Base-by-base conservation (phyloP, 2,113 vertebrate species). In the Nasalis larvatus region DNA sequence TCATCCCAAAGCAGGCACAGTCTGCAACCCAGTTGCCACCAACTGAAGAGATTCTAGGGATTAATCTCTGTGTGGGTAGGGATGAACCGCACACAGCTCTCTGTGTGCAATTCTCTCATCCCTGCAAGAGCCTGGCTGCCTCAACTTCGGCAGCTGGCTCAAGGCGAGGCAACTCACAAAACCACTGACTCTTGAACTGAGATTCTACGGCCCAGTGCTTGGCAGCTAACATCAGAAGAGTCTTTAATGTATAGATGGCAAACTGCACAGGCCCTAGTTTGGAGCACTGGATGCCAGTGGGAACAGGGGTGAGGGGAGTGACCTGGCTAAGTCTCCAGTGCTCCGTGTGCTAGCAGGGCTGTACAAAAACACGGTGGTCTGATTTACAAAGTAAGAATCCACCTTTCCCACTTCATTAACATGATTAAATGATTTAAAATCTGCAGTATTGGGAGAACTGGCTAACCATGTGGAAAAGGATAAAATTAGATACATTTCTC, bases 401-500 rank as follows among this genome's bases (percentile, higher is more conserved):
- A 7, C 5, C 18, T 58, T 83, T 60, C 45, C 78, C 14, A 45
- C 13, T 73, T 94, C 23, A 54, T 56, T 80, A 85, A 42, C n/a
- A 23, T 74, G 68, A 42, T 17, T 42, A 92, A 47, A 74, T 74
- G 32, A 49, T 45, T 68, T 45, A 84, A 86, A 91, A 94, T 42
- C 32, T 54, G 25, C 27, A 25, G 4, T 35, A 35, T 1, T 71
- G 16, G 37, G 56, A 60, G 66, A 74, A 89, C 25, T 45, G 21
- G 6, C 45, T 78, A 85, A 23, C n/a, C n/a, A 30, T 66, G 10
- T 45, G 17, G 37, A 63, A 78, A 84, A 91, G 52, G 16, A 13
- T 30, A 89, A 91, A 69, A 91, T 94, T 52, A 86, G 13, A 95
- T 17, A 12, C 25, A 68, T 82, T 80, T 12, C 7, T 92, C 27